A percentile compares a stretch with the other conserved stretches of the same genome.
Evolutionary conservation across 37 sponge, comb jelly and placozoan species (phyloP).

Genomic region (Hexactinellida sp.): DNA sequence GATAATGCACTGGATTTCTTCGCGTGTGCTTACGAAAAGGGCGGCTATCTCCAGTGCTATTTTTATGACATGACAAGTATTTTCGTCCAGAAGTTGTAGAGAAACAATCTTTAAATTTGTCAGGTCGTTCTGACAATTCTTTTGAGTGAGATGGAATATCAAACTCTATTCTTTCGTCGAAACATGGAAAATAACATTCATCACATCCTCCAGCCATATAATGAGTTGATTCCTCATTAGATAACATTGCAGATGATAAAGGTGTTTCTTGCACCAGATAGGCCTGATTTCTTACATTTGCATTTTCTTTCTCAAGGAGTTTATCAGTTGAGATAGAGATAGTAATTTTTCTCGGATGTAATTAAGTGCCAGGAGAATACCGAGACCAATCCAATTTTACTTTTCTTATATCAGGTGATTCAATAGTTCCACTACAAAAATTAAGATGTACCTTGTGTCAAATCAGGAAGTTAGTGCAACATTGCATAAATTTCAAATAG

Average conservation of each 20-base stretch:
- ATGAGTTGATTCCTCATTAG: no score
- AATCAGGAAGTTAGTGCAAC: constrained; percentile 35
- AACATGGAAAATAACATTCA: constrained; percentile 33
- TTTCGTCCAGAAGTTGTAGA: constrained; percentile 29
- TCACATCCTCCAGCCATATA: constrained; percentile 17
- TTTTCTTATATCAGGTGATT: background rate
- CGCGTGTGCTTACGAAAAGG: constrained; percentile 35
- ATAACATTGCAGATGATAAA: no score
- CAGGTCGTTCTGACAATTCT: background rate
- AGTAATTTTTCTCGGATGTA: no score
- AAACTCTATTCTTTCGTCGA: background rate
- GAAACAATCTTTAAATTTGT: constrained; percentile 20
- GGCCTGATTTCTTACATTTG: no score
- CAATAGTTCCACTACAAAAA: constrained; percentile 9
- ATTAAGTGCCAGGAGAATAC: no score
- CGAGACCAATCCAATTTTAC: no score
- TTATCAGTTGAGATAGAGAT: no score
- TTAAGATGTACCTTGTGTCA: constrained; percentile 23
- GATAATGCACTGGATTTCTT: constrained; percentile 26
- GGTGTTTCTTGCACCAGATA: no score
- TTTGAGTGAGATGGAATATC: background rate
- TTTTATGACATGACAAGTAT: constrained; percentile 23
- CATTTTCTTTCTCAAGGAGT: no score
- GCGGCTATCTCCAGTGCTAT: constrained; percentile 8
- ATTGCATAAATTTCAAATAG: no score